Conservation (phyloP, 2,797 vertebrate species). For the Hippoglossus hippoglossus region DNA sequence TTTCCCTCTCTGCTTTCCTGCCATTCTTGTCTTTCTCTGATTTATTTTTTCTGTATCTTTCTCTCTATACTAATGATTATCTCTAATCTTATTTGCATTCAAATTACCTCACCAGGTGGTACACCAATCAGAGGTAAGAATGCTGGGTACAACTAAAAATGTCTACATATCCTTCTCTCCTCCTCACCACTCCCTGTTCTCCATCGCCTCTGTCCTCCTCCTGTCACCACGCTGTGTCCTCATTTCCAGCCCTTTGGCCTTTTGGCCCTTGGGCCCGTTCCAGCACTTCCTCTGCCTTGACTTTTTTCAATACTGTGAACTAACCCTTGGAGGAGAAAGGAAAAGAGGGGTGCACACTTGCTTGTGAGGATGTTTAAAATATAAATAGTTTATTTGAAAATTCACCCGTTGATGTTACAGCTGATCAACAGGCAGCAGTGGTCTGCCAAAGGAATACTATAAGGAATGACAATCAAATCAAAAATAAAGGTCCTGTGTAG, state of each 20-base stretch:
- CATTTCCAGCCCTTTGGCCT: slow-evolving; percentile 84
- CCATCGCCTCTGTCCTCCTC: slow-evolving; percentile 28
- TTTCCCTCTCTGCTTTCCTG: slow-evolving; percentile 41
- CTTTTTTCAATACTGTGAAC: neutral
- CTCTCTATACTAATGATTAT: slow-evolving; percentile 94
- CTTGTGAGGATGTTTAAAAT: neutral
- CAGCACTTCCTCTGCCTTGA: slow-evolving; percentile 47
- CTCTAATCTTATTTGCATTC: slow-evolving; percentile 99
- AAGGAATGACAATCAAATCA: neutral
- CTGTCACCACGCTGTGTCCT: slow-evolving; percentile 65
- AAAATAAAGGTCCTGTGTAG: neutral
- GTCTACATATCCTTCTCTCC: slow-evolving; percentile 61
- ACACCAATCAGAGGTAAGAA: slow-evolving; percentile 99
- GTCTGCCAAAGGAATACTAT: too few relatives aligned
- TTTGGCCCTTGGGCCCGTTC: slow-evolving; percentile 75
- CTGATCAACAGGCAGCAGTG: neutral
- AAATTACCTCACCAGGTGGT: slow-evolving; percentile 99
- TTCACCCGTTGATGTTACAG: neutral
- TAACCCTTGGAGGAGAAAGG: slow-evolving; percentile 1
- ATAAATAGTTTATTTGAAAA: neutral
- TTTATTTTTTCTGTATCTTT: slow-evolving; percentile 77
- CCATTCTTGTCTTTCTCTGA: slow-evolving; percentile 77
- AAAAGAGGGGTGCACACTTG: neutral
- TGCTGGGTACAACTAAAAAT: slow-evolving; percentile 86
- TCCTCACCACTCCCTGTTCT: slow-evolving; percentile 6